Conservation (phyloP, 1,140 invertebrate species). For the Melitaea cinxia region DNA sequence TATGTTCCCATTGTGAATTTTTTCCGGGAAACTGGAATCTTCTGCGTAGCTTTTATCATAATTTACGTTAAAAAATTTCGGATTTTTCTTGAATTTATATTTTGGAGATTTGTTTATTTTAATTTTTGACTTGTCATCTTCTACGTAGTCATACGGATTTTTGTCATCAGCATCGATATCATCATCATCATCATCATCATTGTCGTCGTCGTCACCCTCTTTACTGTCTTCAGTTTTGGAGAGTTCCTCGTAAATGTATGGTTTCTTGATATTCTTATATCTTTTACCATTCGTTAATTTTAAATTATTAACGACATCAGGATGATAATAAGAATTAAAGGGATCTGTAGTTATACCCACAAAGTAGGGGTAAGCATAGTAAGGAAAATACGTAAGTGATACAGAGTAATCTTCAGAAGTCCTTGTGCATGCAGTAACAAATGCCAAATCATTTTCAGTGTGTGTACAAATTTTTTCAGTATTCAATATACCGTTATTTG, state of each 20-base stretch:
- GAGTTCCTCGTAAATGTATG: slow-evolving; percentile 22
- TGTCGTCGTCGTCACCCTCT: slow-evolving; percentile 13
- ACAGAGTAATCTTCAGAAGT: slow-evolving; percentile 13
- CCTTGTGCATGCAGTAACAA: slow-evolving; percentile 36
- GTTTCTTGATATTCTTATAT: slow-evolving; percentile 38
- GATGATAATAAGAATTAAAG: slow-evolving; percentile 36
- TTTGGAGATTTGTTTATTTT: slow-evolving; percentile 20
- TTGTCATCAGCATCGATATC: slow-evolving; percentile 14
- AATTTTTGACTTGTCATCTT: neutral
- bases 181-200: slow-evolving; percentile 18
- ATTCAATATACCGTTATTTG: slow-evolving; percentile 18
- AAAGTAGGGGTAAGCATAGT: slow-evolving; percentile 40
- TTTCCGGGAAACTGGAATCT: slow-evolving; percentile 6
- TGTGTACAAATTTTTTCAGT: slow-evolving; percentile 28
- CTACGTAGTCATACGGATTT: slow-evolving; percentile 1
- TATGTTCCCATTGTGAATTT: slow-evolving; percentile 27
- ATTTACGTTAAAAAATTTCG: slow-evolving; percentile 15
- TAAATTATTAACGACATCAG: slow-evolving; percentile 21
- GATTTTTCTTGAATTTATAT: slow-evolving; percentile 19
- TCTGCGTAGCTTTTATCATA: slow-evolving; percentile 1
- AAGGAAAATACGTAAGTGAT: slow-evolving; percentile 33
- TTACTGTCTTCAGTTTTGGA: slow-evolving; percentile 23
- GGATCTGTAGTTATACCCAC: slow-evolving; percentile 30
- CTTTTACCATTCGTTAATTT: slow-evolving; percentile 36
- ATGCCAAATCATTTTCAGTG: neutral